phyloP scores from a whole-genome alignment of 2,113 vertebrate species.

The Centropus bengalensis region DNA sequence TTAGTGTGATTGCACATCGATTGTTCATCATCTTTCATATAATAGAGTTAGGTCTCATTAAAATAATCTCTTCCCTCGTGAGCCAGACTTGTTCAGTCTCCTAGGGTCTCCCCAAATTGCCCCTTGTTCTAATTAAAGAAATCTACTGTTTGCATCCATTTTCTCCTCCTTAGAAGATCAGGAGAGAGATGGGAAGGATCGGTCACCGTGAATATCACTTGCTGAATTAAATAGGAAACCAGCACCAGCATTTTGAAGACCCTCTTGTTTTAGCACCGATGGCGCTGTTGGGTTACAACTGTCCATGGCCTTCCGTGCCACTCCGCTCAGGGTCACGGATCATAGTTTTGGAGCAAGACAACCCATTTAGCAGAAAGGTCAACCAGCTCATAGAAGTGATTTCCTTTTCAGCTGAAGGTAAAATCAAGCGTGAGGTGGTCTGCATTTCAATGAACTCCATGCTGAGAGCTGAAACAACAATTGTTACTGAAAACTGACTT shows the following conservation, averaged over 20 bases:
- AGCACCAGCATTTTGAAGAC: rapidly evolving
- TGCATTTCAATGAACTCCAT: constrained; percentile 22
- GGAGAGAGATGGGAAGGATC: not conserved
- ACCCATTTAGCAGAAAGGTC: constrained; percentile 10
- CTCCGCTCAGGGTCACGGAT: not conserved
- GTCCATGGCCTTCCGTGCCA: not conserved
- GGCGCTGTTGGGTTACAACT: not conserved
- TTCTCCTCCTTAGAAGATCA: not conserved
- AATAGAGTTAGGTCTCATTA: not conserved
- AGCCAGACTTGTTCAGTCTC: not conserved
- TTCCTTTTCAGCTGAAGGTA: constrained; percentile 7
- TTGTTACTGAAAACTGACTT: not conserved
- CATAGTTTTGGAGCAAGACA: not conserved
- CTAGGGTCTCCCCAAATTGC: not conserved
- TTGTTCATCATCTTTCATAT: not conserved
- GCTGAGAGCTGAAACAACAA: not conserved
- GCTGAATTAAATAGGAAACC: not conserved
- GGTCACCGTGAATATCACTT: rapidly evolving
- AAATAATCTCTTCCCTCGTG: not conserved
- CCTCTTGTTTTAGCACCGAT: not conserved
- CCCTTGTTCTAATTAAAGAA: not conserved
- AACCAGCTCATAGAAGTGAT: not conserved
- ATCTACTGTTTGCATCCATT: not conserved
- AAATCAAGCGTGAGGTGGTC: not conserved
- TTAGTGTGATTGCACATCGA: not conserved